A percentile compares a stretch with the other conserved stretches of the same genome.
phyloP scores from a whole-genome alignment of 2,113 vertebrate genomes.

The Brachirus orientalis region DNA sequence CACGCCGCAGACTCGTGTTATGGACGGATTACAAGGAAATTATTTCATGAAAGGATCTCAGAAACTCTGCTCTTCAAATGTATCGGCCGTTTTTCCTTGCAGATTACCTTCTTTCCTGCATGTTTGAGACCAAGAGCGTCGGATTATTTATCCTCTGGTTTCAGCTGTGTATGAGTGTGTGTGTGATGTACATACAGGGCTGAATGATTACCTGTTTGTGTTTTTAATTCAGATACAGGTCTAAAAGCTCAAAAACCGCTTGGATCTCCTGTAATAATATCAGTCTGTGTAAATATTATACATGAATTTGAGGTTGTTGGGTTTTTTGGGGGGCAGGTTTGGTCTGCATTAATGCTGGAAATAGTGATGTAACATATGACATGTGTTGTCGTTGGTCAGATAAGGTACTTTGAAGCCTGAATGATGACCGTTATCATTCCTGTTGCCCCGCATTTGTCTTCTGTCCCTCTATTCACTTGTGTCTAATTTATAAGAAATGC shows the following conservation, averaged over 20 bases:
- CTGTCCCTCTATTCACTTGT: constrained; percentile 1
- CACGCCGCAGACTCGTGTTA: neutral
- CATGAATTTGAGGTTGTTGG: constrained; percentile 18
- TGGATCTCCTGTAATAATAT: constrained; percentile 37
- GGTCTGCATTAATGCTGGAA: constrained; percentile 33
- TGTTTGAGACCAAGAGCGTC: constrained; percentile 48
- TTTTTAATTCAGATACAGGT: constrained; percentile 30
- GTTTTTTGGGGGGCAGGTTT: constrained; percentile 13
- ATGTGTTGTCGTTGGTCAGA: constrained; percentile 42
- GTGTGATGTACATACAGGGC: constrained; percentile 32
- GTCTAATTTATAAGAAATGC: constrained; percentile 47
- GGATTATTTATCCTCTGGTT: constrained; percentile 9
- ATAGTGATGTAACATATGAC: neutral
- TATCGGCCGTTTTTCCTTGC: constrained; percentile 1
- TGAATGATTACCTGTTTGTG: constrained; percentile 51
- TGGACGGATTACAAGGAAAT: neutral
- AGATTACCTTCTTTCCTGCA: constrained; percentile 46
- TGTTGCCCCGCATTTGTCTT: too few relatives aligned
- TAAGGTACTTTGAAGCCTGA: constrained; percentile 38
- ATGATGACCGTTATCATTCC: constrained; percentile 50
- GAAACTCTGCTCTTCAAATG: constrained; percentile 36
- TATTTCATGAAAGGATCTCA: constrained; percentile 5
- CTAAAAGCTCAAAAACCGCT: constrained; percentile 33
- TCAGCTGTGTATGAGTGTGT: constrained; percentile 22
- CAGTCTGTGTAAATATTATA: constrained; percentile 49